Conservation (phyloP, 2,888 invertebrate species). For the Netelia inedita region DNA sequence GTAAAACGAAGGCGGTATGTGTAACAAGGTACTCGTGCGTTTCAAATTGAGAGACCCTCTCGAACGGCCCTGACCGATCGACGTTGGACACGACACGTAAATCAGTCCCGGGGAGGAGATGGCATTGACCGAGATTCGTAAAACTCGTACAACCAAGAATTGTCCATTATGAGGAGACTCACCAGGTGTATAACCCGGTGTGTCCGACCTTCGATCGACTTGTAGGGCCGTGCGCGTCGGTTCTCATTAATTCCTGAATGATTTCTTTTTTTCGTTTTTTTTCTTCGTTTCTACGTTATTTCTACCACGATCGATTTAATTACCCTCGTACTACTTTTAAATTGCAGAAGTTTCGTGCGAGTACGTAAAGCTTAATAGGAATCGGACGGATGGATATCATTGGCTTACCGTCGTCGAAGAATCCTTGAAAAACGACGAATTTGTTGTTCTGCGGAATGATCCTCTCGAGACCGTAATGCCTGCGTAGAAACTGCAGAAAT, state of each 20-base stretch:
- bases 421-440: conserved; percentile 94
- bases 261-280: conserved; percentile 7
- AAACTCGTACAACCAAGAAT: conserved; percentile 66
- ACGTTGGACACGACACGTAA: conserved; percentile 43
- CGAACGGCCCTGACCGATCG: conserved; percentile 65
- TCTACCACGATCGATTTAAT: conserved; percentile 57
- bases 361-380: neutral
- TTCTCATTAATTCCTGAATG: conserved; percentile 59
- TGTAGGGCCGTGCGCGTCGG: conserved; percentile 54
- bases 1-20: conserved; percentile 4
- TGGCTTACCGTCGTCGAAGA: conserved; percentile 87
- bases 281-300: neutral
- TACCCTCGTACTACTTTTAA: conserved; percentile 44
- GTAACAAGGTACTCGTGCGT: no score
- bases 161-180: conserved; percentile 67
- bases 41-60: conserved; percentile 2
- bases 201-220: conserved; percentile 71
- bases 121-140: conserved; percentile 79
- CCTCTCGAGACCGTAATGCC: conserved; percentile 90
- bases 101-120: conserved; percentile 67
- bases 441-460: conserved; percentile 94
- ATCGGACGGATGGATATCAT: neutral
- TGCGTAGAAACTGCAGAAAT: conserved; percentile 93
- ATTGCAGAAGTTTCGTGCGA: conserved; percentile 1
- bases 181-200: conserved; percentile 47